phyloP scores from a whole-genome alignment of 2,888 invertebrate species.

The Perizoma affinitatum region DNA sequence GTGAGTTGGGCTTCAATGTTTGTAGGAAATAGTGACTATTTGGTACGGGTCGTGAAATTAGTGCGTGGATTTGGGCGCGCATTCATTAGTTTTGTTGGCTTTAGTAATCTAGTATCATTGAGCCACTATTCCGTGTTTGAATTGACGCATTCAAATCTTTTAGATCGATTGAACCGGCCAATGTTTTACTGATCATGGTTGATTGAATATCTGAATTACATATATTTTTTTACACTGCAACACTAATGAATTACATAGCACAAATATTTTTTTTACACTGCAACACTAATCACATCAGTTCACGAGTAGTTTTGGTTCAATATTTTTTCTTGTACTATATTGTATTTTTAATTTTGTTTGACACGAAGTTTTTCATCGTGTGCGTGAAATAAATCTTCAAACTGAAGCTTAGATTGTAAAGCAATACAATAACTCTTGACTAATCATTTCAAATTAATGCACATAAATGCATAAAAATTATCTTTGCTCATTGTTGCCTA shows the following conservation, averaged over 20 bases:
- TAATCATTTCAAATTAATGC: constrained; percentile 22
- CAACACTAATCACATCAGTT: too few relatives aligned
- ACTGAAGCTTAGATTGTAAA: not conserved
- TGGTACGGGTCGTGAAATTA: constrained; percentile 45
- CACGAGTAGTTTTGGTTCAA: too few relatives aligned
- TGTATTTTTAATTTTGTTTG: not conserved
- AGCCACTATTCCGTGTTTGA: constrained; percentile 5
- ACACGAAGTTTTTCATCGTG: not conserved
- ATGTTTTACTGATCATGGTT: too few relatives aligned
- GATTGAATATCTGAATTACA: too few relatives aligned
- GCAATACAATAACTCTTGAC: constrained; percentile 4
- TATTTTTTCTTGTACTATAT: not conserved
- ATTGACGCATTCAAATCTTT: not conserved
- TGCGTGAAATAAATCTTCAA: not conserved
- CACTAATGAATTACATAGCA: too few relatives aligned
- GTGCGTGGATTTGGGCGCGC: constrained; percentile 43
- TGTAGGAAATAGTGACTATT: not conserved
- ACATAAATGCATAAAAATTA: constrained; percentile 22
- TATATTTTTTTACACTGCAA: too few relatives aligned
- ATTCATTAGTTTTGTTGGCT: constrained; percentile 39
- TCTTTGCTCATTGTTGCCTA: constrained; percentile 16
- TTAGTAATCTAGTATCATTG: constrained; percentile 16
- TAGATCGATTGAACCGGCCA: too few relatives aligned
- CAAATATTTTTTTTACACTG: too few relatives aligned
- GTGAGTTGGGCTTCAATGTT: too few relatives aligned